A percentile compares a stretch with the other conserved stretches of the same genome.
Conservation (phyloP, 2,113 vertebrate species). For the Stegostoma tigrinum region DNA sequence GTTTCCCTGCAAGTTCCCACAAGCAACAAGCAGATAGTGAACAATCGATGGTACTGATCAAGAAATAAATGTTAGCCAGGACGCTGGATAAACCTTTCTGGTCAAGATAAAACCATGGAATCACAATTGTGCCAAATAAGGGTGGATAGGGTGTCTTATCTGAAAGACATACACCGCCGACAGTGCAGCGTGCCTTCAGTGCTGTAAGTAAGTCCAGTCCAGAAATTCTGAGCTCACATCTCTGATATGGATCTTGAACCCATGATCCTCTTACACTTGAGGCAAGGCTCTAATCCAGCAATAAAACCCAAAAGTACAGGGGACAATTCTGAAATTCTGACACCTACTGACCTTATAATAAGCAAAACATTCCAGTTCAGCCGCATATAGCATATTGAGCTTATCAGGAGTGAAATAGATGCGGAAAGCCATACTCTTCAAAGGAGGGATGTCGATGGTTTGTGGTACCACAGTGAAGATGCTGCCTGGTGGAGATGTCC, state of each 20-base stretch:
- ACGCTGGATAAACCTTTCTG: neutral
- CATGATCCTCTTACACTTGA: neutral
- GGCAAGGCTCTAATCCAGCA: neutral
- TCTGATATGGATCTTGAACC: neutral
- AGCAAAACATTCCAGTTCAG: conserved; percentile 81
- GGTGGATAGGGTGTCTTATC: neutral
- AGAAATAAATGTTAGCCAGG: neutral
- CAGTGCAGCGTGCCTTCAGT: neutral
- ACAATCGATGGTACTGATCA: neutral
- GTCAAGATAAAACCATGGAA: neutral
- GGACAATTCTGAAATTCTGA: no score
- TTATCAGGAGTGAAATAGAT: conserved; percentile 67
- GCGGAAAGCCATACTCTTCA: conserved; percentile 69
- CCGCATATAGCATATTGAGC: conserved; percentile 61
- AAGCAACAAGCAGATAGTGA: neutral
- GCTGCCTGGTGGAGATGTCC: conserved; percentile 58
- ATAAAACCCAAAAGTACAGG: neutral
- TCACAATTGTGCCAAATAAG: neutral
- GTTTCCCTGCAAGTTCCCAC: neutral
- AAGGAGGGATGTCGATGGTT: conserved; percentile 63
- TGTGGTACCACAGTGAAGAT: conserved; percentile 66
- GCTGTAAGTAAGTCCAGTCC: neutral
- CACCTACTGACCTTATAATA: conserved; percentile 62
- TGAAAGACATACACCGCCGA: neutral
- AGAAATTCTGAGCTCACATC: neutral